Base-by-base conservation (phyloP, 2,797 vertebrate species). In the Diplodus puntazzo region DNA sequence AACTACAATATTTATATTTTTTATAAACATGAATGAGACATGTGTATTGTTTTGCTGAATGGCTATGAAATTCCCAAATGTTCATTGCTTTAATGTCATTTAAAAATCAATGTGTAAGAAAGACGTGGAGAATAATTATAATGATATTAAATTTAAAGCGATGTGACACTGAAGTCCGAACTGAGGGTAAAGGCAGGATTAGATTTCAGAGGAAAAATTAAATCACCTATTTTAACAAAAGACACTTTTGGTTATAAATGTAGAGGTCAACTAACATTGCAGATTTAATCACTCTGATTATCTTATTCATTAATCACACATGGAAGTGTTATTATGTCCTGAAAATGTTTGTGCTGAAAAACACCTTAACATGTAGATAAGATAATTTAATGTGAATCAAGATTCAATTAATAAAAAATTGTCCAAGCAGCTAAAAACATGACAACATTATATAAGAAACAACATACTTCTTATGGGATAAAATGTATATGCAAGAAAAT, bases 1-100 rank as follows among this genome's bases (percentile, higher is more conserved):
- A 6, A 30, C 27, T 43, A 4, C 5, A 50, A 21, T 34, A 25
- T 17, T 3, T 2, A 55, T 25, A 57, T 77, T 81, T 70, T 1
- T 55, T 34, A n/a, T 30, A n/a, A 79, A 54, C 16, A 79, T 42
- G 0, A 70, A 62, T 43, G 30, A 74, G 27, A 66, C 54, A 43
- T 52, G 14, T 2, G 42, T 18, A 16, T 20, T 18, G 18, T 43
- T 7, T 48, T 52, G 3, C 2, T 16, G 45, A 59, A 43, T 62
- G 1, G 52, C 55, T 57, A 23, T 39, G 4, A 34, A 21, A 67
- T 59, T 64, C 11, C 8, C 3, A 25, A 23, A 50, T n/a, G 7
- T 50, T 8, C 67, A 10, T 49, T 58, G 49, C 7, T 59, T 54
- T 34, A 12, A 30, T 60, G 1, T 43, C 6, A 49, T 75, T 64